Base-by-base conservation (phyloP, 2,113 vertebrate species). In the Phalacrocorax brasilianus region DNA sequence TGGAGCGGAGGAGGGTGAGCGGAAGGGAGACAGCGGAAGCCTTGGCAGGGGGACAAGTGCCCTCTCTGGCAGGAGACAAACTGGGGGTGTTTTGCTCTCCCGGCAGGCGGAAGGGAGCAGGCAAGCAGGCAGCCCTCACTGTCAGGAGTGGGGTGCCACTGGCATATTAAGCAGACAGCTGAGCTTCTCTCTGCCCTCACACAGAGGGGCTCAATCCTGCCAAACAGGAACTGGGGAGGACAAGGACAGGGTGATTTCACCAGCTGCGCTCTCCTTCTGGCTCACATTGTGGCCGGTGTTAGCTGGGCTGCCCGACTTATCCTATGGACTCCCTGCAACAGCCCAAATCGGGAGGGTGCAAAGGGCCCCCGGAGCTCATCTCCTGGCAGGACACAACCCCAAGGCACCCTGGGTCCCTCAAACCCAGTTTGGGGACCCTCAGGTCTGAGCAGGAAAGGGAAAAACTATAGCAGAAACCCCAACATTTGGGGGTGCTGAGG, bases 141-240 rank as follows among this genome's bases (percentile, higher is more conserved):
- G 73, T 2, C 83, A 76, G 79, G 58, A 49, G 7, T 2, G 8
- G 40, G 59, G 91, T 70, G 94, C 84, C n/a, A 28, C 28, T 1
- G 0, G 94, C 92, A 96, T 96, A 88, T 22, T 70, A 85, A 97
- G 18, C 15, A 0, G n/a, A 27, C 92, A 96, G 84, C 94, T 95
- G 91, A 91, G 95, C 82, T 74, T 15, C 75, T 79, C 67, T 53
- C 26, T 19, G 49, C 56, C 52, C 66, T 75, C 53, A 66, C 81
- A 92, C 75, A 74, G 75, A 91, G 58, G 62, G 40, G 53, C 45
- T 89, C 70, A 32, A 56, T 70, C 62, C 89, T 95, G 91, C 95
- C 96, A 95, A 61, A 72, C 92, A 95, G 97, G 92, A 95, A 89
- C 71, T 1, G 0, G 16, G 8, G 58, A 13, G 28, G 35, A 89